Evolutionary conservation across 2,113 vertebrate genomes (phyloP).

Genomic region (Halcyon senegalensis): DNA sequence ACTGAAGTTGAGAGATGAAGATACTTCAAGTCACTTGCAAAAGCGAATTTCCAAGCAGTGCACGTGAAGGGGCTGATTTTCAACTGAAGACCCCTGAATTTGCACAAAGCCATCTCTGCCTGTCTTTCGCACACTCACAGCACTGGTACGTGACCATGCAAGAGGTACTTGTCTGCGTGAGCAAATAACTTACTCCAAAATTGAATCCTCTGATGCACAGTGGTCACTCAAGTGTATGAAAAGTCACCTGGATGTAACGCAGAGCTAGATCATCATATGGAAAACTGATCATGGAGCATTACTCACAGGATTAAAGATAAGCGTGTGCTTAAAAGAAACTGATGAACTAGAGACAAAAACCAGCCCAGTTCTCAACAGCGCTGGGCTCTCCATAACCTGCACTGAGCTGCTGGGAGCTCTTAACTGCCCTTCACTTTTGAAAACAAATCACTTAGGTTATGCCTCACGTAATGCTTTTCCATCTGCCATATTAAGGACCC

Average conservation of each 20-base stretch:
- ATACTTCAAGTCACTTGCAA: not conserved
- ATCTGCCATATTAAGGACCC: not conserved
- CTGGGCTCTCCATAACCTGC: not conserved
- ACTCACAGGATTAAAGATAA: not conserved
- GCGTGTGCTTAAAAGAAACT: not conserved
- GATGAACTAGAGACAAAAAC: not conserved
- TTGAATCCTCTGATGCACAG: not conserved
- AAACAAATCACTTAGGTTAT: not conserved
- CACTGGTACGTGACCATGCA: accelerated
- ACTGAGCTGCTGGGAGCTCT: not conserved
- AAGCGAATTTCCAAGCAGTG: not conserved
- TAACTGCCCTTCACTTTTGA: not conserved
- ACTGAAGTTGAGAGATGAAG: not conserved
- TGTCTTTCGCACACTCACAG: not conserved
- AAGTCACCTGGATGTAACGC: not conserved
- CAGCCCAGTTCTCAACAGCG: not conserved
- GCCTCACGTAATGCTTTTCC: not conserved
- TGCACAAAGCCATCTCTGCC: not conserved
- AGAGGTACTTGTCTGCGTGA: not conserved
- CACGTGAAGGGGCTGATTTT: not conserved
- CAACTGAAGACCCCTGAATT: not conserved
- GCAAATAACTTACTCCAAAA: not conserved
- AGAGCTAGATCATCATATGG: accelerated
- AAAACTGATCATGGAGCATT: not conserved
- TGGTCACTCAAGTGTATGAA: not conserved